These are phyloP conservation scores for Megaustenia siamemsis DNA, from an alignment of 2,888 invertebrate genomes.

Conservation along the genomic window DNA sequence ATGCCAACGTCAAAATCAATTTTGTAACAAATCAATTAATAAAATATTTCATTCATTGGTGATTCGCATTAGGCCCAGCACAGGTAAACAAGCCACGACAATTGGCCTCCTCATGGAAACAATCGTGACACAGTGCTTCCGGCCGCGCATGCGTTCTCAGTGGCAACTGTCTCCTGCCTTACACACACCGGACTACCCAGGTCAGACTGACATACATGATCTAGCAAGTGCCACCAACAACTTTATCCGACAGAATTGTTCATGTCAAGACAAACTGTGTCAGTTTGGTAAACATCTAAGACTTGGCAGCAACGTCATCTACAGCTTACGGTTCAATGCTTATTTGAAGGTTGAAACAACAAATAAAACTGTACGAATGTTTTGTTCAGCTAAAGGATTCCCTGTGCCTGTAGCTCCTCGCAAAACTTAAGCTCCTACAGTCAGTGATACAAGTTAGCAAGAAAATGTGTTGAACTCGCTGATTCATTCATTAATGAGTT, in stretches of 20 bases:
- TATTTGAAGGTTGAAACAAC: neutral
- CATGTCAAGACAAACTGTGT: neutral
- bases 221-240: neutral
- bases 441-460: too few relatives aligned
- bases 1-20: too few relatives aligned
- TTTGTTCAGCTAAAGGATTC: too few relatives aligned
- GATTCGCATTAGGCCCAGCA: too few relatives aligned
- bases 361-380: too few relatives aligned
- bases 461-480: too few relatives aligned
- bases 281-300: neutral
- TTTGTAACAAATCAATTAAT: too few relatives aligned
- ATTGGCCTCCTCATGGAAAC: neutral
- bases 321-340: neutral
- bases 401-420: too few relatives aligned
- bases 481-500: too few relatives aligned
- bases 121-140: neutral
- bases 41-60: too few relatives aligned
- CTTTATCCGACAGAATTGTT: neutral
- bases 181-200: neutral
- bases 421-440: too few relatives aligned
- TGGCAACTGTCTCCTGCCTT: neutral
- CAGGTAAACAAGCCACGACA: too few relatives aligned
- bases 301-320: neutral
- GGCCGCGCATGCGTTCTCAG: neutral
- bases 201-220: neutral